Conservation (phyloP, 1,140 invertebrate genomes). For the Leptinotarsa texana region DNA sequence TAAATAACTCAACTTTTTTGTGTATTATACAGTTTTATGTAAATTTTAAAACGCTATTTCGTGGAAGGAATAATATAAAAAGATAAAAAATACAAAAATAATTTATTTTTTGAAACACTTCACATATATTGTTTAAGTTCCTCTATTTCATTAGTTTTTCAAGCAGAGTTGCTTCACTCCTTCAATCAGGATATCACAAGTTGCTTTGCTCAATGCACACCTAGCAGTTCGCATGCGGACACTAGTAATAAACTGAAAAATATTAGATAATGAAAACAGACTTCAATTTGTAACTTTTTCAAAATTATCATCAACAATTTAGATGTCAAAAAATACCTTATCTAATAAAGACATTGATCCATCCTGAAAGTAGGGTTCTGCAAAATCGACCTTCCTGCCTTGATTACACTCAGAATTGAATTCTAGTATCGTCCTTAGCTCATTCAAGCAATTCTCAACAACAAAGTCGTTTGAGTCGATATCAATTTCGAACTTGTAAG, state of each 20-base stretch:
- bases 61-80: too few species aligned
- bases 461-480: slow-evolving; percentile 38
- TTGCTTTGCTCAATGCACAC: slow-evolving; percentile 45
- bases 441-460: slow-evolving; percentile 40
- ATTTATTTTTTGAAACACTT: neutral
- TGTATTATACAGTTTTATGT: too few species aligned
- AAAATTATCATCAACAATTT: neutral
- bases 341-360: slow-evolving; percentile 50
- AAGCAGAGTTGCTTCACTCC: slow-evolving; percentile 52
- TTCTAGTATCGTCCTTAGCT: slow-evolving; percentile 35
- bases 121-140: slow-evolving; percentile 33
- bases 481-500: slow-evolving; percentile 54
- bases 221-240: slow-evolving; percentile 52
- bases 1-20: too few species aligned
- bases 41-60: too few species aligned
- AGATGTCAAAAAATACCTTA: slow-evolving; percentile 38
- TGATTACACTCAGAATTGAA: slow-evolving; percentile 16
- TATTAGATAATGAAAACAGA: slow-evolving; percentile 12
- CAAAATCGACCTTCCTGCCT: slow-evolving; percentile 44
- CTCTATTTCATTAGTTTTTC: neutral
- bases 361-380: slow-evolving; percentile 50
- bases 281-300: neutral
- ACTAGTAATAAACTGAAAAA: slow-evolving; percentile 49
- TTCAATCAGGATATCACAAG: slow-evolving; percentile 51
- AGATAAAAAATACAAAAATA: slow-evolving; percentile 8